Evolutionary conservation across 2,797 vertebrate species (phyloP), one percentile per base, ranked within the genome.

Genomic region (Parauchenoglanis ngamensis): DNA sequence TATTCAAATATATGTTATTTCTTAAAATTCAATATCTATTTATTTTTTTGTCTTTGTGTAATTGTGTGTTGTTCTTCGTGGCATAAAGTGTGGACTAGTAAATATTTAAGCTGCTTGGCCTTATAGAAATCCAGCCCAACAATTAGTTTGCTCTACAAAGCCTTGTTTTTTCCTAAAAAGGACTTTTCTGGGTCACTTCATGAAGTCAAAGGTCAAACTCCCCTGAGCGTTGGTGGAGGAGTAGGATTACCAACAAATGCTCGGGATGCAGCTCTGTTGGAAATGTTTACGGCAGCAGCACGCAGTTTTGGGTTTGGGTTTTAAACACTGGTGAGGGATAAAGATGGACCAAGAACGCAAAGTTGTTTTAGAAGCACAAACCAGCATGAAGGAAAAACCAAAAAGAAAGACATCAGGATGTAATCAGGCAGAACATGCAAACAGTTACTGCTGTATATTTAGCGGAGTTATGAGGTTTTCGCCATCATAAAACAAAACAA

Each of bases 141-240:
- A 49, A 89, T 90, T 90, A 88, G 87, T 82, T 89, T 72, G 83
- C 70, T 90, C 78, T 70, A 75, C 28, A 23, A 63, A n/a, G 82
- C 73, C 31, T 78, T 0, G 7, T 85, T 85, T 89, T 25, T 80
- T 65, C 75, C 87, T 87, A 84, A 79, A 61, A 77, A 90, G 44
- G 79, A 67, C 65, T 86, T 87, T 87, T 89, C 83, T 79, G 89
- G 88, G 89, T 90, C 91, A 89, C 70, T 23, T 84, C 87, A 85
- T 56, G 31, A 63, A 88, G 85, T 88, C 88, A 87, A 83, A 89
- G 87, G 68, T 91, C 80, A 90, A 88, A 25, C 78, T 84, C 75
- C n/a, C 44, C 61, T 76, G 68, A 89, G 84, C 87, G 83, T 46
- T 23, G n/a, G 78, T 31, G 79, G 72, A 86, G 87, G 67, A 83